A percentile compares a stretch with the other conserved stretches of the same genome.
Evolutionary conservation across 2,888 invertebrate genomes (phyloP).

Genomic region (Drosophila antonietae): DNA sequence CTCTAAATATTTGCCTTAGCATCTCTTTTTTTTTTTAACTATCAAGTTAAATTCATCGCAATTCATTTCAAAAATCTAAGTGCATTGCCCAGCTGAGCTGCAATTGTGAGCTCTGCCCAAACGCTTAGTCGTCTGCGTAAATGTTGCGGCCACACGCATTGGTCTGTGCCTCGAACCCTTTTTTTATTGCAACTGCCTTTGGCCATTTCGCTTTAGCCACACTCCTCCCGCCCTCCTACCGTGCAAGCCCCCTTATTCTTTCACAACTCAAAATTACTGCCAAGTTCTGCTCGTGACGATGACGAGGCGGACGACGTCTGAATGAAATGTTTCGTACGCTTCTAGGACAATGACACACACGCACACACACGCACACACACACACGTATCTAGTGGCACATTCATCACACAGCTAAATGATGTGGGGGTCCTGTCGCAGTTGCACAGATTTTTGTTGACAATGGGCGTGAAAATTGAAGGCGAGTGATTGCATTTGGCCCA

Average conservation of each 20-base stretch:
- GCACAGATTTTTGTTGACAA: constrained; percentile 79
- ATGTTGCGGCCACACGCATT: constrained; percentile 69
- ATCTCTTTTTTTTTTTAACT: background rate
- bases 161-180: constrained; percentile 32
- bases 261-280: constrained; percentile 73
- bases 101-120: constrained; percentile 27
- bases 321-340: constrained; percentile 70
- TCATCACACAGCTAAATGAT: constrained; percentile 70
- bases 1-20: background rate
- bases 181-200: constrained; percentile 4
- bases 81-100: constrained; percentile 30
- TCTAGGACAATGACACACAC: constrained; percentile 65
- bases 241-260: constrained; percentile 15
- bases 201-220: background rate
- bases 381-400: constrained; percentile 41
- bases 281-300: constrained; percentile 74
- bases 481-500: constrained; percentile 75
- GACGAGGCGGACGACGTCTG: constrained; percentile 53
- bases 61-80: constrained; percentile 4
- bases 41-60: background rate
- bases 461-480: constrained; percentile 80
- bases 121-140: constrained; percentile 48
- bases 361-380: background rate
- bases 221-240: background rate
- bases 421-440: constrained; percentile 60